Evolutionary conservation across 2,888 invertebrate genomes (phyloP), one percentile per base, ranked within the genome.

Genomic region (Dolichopus griseipennis): DNA sequence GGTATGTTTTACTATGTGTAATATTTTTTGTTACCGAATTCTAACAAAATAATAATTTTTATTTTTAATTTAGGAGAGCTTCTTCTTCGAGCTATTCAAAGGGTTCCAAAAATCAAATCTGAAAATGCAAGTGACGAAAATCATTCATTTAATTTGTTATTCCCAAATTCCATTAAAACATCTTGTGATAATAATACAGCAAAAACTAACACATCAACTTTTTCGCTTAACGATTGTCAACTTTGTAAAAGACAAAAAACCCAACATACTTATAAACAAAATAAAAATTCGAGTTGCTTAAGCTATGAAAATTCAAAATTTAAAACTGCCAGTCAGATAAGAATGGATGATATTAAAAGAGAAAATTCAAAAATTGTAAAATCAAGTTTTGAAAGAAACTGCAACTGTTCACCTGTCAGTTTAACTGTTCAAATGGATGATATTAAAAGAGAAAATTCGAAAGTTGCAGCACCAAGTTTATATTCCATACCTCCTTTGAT

Each of bases 81-180:
- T 67, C 73, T 86, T 69, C 75, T 86, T 68, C 84, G 85, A 71
- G 86, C 86, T 67, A 85, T 86, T 71, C 80, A 86, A 74, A 79
- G 85, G 41, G 83, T 84, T 67, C 83, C 81, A 72, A 79, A 78
- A 72, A 37, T 2, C 37, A 52, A 52, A 52, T 52, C 52, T 15
- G 12, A 52, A 52, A 15, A 15, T 52, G 18, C 6, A 2, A 1
- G 52, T 6, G 18, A n/a, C 6, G 81, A 77, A 66, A 73, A 73
- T 65, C 72, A 73, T 65, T 68, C 73, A 52, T 69, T 72, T 69
- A 64, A 68, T 69, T 68, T 67, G 62, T 63, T 65, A 33, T 63
- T 62, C 12, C 41, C 68, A 27, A 37, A 69, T 63, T 64, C 69
- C 15, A 21, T 7, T 33, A 61, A 43, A 62, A 66, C n/a, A 62